A percentile compares a stretch with the other conserved stretches of the same genome.
phyloP scores from a whole-genome alignment of 2,113 vertebrate genomes.

The Gasterosteus nipponicus region DNA sequence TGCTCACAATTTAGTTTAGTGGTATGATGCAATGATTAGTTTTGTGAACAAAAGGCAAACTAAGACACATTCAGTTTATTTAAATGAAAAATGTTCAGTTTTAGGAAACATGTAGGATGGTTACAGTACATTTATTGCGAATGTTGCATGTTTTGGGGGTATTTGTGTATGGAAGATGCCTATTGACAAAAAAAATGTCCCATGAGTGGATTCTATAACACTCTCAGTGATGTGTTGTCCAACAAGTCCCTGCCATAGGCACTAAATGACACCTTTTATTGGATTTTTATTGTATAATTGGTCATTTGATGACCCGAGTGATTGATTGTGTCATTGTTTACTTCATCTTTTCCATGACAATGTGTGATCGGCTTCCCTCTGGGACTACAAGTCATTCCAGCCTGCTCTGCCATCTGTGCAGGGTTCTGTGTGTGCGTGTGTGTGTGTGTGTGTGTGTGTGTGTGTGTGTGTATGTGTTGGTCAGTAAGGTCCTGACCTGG shows the following conservation, averaged over 20 bases:
- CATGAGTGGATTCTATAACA: neutral
- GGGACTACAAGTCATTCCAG: conserved; percentile 65
- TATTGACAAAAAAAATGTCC: neutral
- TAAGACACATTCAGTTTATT: neutral
- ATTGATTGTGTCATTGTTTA: conserved; percentile 70
- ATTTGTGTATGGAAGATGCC: neutral
- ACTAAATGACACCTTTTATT: conserved; percentile 55
- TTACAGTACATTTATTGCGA: neutral
- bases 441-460: conserved; percentile 4
- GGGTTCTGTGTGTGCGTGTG: neutral
- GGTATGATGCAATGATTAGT: neutral
- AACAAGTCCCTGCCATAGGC: conserved; percentile 1
- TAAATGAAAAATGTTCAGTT: neutral
- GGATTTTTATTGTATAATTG: conserved; percentile 65
- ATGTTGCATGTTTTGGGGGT: neutral
- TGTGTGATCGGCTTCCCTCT: conserved; percentile 85
- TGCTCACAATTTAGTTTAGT: neutral
- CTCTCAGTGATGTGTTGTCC: neutral
- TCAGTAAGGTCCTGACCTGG: conserved; percentile 67
- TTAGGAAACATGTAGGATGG: neutral
- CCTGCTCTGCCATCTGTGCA: conserved; percentile 76
- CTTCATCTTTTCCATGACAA: conserved; percentile 61
- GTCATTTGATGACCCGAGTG: conserved; percentile 54
- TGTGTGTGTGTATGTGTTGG: conserved; percentile 30
- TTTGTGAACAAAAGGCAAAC: neutral